Percentiles rank a stretch among this genome's conserved stretches.
These are phyloP conservation scores for Bubo blakistoni DNA, from an alignment of 2,113 vertebrate genomes.

Conservation along the genomic window DNA sequence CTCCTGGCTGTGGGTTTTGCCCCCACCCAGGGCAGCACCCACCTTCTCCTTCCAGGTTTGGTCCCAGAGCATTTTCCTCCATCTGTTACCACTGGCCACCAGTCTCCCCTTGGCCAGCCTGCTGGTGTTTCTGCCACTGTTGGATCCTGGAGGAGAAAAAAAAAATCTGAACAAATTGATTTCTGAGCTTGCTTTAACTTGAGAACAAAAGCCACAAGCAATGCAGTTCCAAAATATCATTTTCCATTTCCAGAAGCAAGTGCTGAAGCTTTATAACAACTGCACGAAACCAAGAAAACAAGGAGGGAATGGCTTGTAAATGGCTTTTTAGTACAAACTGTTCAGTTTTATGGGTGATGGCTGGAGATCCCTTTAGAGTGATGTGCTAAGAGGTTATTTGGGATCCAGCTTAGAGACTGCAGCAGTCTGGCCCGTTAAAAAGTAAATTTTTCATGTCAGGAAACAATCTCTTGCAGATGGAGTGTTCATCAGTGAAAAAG, in stretches of 20 bases:
- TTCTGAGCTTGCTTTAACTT: background rate
- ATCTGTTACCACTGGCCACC: background rate
- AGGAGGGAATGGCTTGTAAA: background rate
- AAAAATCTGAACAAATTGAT: background rate
- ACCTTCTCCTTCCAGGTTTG: background rate
- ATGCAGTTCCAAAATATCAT: background rate
- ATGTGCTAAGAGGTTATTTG: conserved; percentile 15
- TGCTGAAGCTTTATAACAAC: background rate
- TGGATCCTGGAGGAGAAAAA: background rate
- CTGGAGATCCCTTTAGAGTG: conserved; percentile 1
- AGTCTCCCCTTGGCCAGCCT: background rate
- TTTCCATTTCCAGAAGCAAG: background rate
- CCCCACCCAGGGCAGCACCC: background rate
- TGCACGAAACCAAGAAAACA: background rate
- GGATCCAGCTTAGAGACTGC: background rate
- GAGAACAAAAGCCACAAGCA: background rate
- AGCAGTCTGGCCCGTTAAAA: conserved; percentile 43
- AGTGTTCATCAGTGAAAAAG: background rate
- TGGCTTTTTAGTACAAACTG: background rate
- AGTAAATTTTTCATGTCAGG: conserved; percentile 53
- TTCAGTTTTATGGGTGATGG: background rate
- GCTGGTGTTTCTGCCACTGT: background rate
- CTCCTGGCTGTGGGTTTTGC: fast-evolving
- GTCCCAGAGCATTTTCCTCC: background rate
- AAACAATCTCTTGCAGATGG: background rate